Base-by-base conservation (phyloP, 2,888 invertebrate species). In the Bombylius major region DNA sequence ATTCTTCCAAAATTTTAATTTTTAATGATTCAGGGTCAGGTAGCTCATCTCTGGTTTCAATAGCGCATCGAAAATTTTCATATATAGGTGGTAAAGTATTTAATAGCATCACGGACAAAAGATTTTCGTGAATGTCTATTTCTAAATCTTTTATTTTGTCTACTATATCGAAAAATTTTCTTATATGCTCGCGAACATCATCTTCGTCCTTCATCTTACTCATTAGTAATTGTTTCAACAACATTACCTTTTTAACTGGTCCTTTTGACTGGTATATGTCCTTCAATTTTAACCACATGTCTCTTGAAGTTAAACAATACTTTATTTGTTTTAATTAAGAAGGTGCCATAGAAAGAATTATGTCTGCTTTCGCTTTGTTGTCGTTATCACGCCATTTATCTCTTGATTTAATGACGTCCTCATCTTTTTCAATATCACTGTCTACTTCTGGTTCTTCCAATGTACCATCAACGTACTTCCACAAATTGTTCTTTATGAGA, bases 231-330 rank as follows among this genome's bases (percentile, higher is more conserved):
- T 66, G 62, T 52, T 75, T 74, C 13, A 75, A 56, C 6, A 74
- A 57, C 5, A 67, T 70, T 0, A 71, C 72, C 56, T 73, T 73
- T 45, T 68, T 59, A 1, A 71, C 70, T 1, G 70, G 70, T 5
- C 70, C 71, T 48, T 63, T 64, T n/a, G 70, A 72, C 59, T 69
- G 65, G 51, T 69, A 70, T 23, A 68, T 69, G 4, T 50, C 39
- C 51, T 69, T 57, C 31, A 75, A 60, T 56, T 65, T 72, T 5
- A 59, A 14, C 74, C 72, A 75, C 31, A 71, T 61, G 13, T 67
- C 65, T 7, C 62, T 63, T 4, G 71, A 63, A 34, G 57, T 62
- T 6, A 9, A 13, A 56, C 67, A 71, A 23, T 61, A 58, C 44
- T 65, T 65, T 5, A 70, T 56, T 55, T 67, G 63, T 44, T 68